Percentiles rank a stretch among this genome's conserved stretches.
Evolutionary conservation across 1,140 invertebrate genomes (phyloP).

Genomic region (Scaptomyza montana): DNA sequence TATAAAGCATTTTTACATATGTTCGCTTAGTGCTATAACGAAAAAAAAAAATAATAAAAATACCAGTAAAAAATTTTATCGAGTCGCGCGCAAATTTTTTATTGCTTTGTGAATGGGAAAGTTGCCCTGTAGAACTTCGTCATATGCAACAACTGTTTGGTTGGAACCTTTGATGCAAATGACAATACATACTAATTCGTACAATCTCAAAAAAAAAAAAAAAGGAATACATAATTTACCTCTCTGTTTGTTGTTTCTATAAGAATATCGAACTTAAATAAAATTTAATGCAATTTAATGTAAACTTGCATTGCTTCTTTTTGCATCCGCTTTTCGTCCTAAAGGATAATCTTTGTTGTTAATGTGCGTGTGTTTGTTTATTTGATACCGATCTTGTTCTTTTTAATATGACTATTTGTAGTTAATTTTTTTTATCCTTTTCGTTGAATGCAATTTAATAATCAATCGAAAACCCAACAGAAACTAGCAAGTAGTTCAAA

Average conservation of each 20-base stretch:
- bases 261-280: too few relatives aligned
- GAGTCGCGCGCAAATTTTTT: slow-evolving; percentile 32
- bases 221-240: too few relatives aligned
- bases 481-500: too few relatives aligned
- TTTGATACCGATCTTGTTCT: not conserved
- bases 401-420: not conserved
- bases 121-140: not conserved
- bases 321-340: not conserved
- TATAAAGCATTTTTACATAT: slow-evolving; percentile 29
- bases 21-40: slow-evolving; percentile 21
- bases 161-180: too few relatives aligned
- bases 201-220: too few relatives aligned
- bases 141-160: not conserved
- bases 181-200: too few relatives aligned
- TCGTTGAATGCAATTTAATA: not conserved
- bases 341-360: slow-evolving; percentile 3
- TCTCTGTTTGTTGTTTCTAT: too few relatives aligned
- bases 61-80: slow-evolving; percentile 31
- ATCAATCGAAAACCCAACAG: too few relatives aligned
- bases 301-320: not conserved
- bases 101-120: slow-evolving; percentile 19
- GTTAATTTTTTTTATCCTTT: not conserved
- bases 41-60: slow-evolving; percentile 22
- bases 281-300: not conserved
- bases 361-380: not conserved